phyloP scores from a whole-genome alignment of 2,888 invertebrate species.

The Drosophila siamana region DNA sequence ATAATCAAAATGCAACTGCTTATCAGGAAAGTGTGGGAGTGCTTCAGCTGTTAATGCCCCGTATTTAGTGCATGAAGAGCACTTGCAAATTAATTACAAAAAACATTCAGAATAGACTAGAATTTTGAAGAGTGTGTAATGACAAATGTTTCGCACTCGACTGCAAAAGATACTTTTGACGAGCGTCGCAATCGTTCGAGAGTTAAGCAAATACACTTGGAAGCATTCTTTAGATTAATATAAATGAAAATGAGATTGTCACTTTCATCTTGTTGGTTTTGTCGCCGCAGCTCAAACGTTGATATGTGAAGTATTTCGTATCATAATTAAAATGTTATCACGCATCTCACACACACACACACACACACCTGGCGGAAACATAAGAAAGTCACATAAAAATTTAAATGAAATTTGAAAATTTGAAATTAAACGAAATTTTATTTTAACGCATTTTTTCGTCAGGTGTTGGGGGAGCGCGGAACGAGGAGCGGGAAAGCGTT shows the following conservation, averaged over 20 bases:
- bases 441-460: constrained; percentile 49
- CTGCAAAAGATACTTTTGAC: neutral
- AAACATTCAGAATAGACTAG: neutral
- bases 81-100: neutral
- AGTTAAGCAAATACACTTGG: neutral
- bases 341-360: constrained; percentile 21
- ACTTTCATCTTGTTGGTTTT: neutral
- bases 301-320: constrained; percentile 13
- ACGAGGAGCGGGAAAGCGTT: constrained; percentile 19
- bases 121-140: neutral
- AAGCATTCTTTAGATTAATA: neutral
- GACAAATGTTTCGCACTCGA: neutral
- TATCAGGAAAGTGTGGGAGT: neutral
- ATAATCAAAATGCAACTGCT: neutral
- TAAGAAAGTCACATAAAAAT: constrained; percentile 48
- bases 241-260: neutral
- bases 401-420: constrained; percentile 65
- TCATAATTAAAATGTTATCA: constrained; percentile 70
- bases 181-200: neutral
- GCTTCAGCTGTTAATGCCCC: neutral
- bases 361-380: constrained; percentile 54
- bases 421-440: constrained; percentile 75
- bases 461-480: too few relatives aligned
- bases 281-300: constrained; percentile 37
- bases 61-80: neutral